These are phyloP conservation scores for Protobothrops mucrosquamatus DNA, from an alignment of 2,113 vertebrate genomes.

Conservation along the genomic window DNA sequence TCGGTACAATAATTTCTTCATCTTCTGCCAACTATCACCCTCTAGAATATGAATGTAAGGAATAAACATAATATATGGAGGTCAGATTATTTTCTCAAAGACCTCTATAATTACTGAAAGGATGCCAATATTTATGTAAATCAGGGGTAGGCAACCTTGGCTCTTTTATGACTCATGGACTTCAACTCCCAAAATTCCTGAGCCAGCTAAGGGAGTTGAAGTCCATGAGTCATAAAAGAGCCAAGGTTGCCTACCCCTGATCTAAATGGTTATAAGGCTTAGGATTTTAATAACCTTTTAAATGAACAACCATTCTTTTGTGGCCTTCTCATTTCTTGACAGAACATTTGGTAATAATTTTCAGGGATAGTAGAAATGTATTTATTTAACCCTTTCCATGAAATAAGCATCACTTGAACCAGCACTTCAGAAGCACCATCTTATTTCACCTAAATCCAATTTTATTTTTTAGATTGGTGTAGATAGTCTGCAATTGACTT, in stretches of 20 bases:
- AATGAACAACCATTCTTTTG: background rate
- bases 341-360: background rate
- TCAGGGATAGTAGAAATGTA: background rate
- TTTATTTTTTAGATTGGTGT: background rate
- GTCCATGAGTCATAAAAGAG: too few species aligned
- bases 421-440: background rate
- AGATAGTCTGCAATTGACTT: background rate
- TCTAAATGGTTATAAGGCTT: slow-evolving; percentile 1
- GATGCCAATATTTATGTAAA: background rate
- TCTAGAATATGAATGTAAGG: background rate
- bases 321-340: background rate
- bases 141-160: too few species aligned
- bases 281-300: background rate
- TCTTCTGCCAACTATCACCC: slow-evolving; percentile 21
- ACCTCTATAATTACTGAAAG: slow-evolving; percentile 1
- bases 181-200: too few species aligned
- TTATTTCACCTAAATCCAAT: background rate
- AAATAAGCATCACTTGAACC: background rate
- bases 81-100: slow-evolving; percentile 22
- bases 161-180: too few species aligned
- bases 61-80: background rate
- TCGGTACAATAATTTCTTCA: background rate
- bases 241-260: too few species aligned
- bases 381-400: background rate
- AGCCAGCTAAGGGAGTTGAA: too few species aligned